phyloP scores from a whole-genome alignment of 2,888 invertebrate species.

The Sesia bembeciformis region DNA sequence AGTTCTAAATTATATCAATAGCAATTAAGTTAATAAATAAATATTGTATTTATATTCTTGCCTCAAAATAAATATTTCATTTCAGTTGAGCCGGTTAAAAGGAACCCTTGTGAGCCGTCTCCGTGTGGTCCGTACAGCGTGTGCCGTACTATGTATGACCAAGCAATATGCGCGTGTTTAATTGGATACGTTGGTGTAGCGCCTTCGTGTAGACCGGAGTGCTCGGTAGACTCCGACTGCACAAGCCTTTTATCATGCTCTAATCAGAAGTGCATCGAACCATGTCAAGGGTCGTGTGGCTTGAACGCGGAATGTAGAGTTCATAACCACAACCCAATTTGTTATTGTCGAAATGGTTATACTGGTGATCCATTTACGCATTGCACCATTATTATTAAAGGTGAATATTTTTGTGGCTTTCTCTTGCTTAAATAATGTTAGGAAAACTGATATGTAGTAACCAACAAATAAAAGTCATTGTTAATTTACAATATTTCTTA shows the following conservation, averaged over 20 bases:
- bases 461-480: too few species aligned
- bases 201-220: conserved; percentile 86
- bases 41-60: background rate
- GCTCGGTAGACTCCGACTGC: conserved; percentile 87
- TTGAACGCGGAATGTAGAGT: conserved; percentile 84
- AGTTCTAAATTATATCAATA: background rate
- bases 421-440: background rate
- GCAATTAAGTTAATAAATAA: background rate
- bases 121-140: conserved; percentile 87
- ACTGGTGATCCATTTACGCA: conserved; percentile 88
- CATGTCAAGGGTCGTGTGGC: conserved; percentile 87
- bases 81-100: conserved; percentile 28
- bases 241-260: conserved; percentile 83
- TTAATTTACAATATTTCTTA: background rate
- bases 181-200: conserved; percentile 84
- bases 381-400: conserved; percentile 56
- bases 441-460: background rate
- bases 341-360: conserved; percentile 81
- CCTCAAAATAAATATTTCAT: too few species aligned
- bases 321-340: conserved; percentile 89
- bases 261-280: conserved; percentile 85
- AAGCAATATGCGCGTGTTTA: conserved; percentile 83
- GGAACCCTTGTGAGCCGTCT: conserved; percentile 77
- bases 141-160: conserved; percentile 73
- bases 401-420: conserved; percentile 27